phyloP scores from a whole-genome alignment of 2,888 invertebrate genomes.

The Drosophila kambysellisi region DNA sequence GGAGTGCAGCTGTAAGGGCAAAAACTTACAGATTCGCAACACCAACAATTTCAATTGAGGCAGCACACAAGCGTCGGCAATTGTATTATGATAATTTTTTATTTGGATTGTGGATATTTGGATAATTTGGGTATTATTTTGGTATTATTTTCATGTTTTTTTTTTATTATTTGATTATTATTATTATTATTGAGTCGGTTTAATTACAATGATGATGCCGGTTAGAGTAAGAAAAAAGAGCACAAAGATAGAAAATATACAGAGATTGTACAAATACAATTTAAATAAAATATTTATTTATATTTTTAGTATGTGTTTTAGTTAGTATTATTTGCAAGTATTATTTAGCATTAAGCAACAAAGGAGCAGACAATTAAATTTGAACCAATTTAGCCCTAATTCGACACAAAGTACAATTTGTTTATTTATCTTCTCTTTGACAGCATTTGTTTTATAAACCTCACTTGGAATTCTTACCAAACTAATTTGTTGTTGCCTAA shows the following conservation, averaged over 20 bases:
- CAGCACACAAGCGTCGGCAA: slow-evolving; percentile 38
- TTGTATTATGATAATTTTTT: slow-evolving; percentile 7
- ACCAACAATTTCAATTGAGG: slow-evolving; percentile 47
- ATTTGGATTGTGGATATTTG: slow-evolving; percentile 13
- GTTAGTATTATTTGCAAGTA: slow-evolving; percentile 13
- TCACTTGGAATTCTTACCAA: background rate
- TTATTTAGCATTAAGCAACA: slow-evolving; percentile 28
- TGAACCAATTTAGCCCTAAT: slow-evolving; percentile 8
- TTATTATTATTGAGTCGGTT: slow-evolving; percentile 39
- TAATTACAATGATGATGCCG: slow-evolving; percentile 58
- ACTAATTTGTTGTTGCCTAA: background rate
- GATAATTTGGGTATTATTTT: slow-evolving; percentile 28
- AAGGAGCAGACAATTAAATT: slow-evolving; percentile 28
- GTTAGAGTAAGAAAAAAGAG: slow-evolving; percentile 66
- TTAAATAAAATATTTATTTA: slow-evolving; percentile 46
- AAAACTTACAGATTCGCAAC: slow-evolving; percentile 83
- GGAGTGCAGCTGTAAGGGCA: slow-evolving; percentile 90
- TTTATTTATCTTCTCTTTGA: background rate
- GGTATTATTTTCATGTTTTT: slow-evolving; percentile 12
- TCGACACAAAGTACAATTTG: slow-evolving; percentile 51
- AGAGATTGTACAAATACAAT: slow-evolving; percentile 68
- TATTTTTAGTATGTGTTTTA: slow-evolving; percentile 3
- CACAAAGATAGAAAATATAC: slow-evolving; percentile 73
- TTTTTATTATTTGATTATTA: slow-evolving; percentile 10
- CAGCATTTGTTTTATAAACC: background rate